Conservation (phyloP, 2,797 vertebrate genomes). For the Cottoperca gobio region DNA sequence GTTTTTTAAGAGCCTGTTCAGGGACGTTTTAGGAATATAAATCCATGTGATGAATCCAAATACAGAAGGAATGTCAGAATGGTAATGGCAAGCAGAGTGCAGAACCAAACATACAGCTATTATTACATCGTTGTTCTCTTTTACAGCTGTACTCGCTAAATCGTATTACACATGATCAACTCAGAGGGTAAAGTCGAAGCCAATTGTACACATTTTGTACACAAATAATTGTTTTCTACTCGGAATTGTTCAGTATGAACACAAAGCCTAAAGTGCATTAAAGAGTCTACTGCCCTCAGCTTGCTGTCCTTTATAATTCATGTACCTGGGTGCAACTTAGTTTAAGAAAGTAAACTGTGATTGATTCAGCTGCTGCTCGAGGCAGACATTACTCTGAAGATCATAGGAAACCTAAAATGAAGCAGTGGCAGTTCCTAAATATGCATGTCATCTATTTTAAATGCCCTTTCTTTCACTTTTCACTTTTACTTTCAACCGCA, state of each 20-base stretch:
- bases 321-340: neutral
- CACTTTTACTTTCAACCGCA: no score
- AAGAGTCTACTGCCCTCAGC: neutral
- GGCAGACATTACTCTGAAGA: neutral
- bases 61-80: neutral
- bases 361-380: neutral
- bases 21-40: neutral
- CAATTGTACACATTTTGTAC: neutral
- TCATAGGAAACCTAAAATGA: neutral
- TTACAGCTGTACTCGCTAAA: neutral
- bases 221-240: neutral
- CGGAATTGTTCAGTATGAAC: neutral
- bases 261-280: neutral
- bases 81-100: neutral
- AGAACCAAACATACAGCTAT: neutral
- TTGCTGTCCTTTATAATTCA: neutral
- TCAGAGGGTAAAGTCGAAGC: neutral
- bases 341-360: neutral
- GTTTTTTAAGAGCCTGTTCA: neutral
- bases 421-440: neutral
- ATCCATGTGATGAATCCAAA: neutral
- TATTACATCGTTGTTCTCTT: neutral
- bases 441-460: neutral
- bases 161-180: neutral
- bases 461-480: neutral